Evolutionary conservation across 2,113 vertebrate species (phyloP), one percentile per base, ranked within the genome.

Genomic region (Cygnus atratus): DNA sequence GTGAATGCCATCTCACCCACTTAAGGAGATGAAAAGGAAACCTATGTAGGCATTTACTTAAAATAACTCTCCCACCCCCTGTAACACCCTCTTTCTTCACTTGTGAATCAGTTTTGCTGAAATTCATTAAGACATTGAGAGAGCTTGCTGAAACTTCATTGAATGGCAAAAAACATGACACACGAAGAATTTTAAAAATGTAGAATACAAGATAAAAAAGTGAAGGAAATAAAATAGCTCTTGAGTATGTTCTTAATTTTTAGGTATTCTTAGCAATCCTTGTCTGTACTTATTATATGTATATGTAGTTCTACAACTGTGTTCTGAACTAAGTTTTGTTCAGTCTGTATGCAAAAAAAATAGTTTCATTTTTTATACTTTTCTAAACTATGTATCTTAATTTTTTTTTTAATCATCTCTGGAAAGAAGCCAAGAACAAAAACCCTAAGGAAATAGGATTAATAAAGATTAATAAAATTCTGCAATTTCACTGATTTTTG

Each of bases 1-100:
- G 22, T 13, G 18, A 92, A 68, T 85, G 28, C 41, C 33, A 74
- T 50, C 18, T 92, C 62, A 82, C 12, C 18, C 46, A 65, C 78
- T 59, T 71, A 76, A 81, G 28, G 35, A 54, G 57, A 58, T 43
- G n/a, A 87, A 94, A 85, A 92, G 72, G 62, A 93, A 90, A 87
- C 31, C 16, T 78, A 19, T 66, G 25, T n/a, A 71, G 31, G 20
- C 73, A 44, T 80, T 65, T 61, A 84, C 88, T 91, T 73, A 61
- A 93, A 91, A 80, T 61, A 75, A 15, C 16, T 73, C 29, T 16
- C 31, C 11, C 31, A 76, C 3, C 8, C 7, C 20, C 57, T 13
- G 29, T 92, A 92, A 75, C 24, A 68, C 8, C 9, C 10, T 55
- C 25, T 84, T 17, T 52, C 58, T 91, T 77, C 29, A 65, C 14